Evolutionary conservation across 2,797 vertebrate species (phyloP), one percentile per base, ranked within the genome.

Genomic region (Amphiprion clarkii): DNA sequence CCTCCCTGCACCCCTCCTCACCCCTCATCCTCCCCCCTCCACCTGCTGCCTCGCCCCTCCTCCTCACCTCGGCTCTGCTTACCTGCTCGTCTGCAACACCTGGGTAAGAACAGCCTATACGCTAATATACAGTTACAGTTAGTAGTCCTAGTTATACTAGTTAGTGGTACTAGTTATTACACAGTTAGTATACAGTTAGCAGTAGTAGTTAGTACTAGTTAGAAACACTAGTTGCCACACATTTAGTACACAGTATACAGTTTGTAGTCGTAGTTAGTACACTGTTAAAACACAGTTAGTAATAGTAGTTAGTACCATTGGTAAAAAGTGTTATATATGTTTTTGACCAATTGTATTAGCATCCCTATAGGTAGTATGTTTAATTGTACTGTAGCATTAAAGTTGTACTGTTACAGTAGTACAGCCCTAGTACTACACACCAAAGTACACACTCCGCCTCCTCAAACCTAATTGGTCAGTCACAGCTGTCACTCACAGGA

Each of bases 11-110:
- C 87, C 42, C 89, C 87, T 14, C 6, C 17, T 56, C 56, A 17
- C 2, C 23, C 52, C 11, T 54, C 60, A 52, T 57, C 68, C 12
- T 62, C 55, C 44, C 33, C 53, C 27, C 53, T 39, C 25, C 2
- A 49, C 13, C 9, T 74, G 21, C 69, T 58, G 1, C 53, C 21
- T 2, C 27, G 27, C 27, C 17, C 75, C 78, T 82, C 86, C 3
- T 79, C 85, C 29, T 85, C 90, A 0, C 55, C 81, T 78, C 83
- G 81, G 46, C 67, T 82, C 79, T 81, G 84, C 86, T 88, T 95
- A 79, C 94, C 93, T 84, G 90, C 93, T 74, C 90, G 88, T 23
- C 91, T 95, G 0, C 65, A 94, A 82, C 94, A 95, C 75, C 91
- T 95, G 86, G 94, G 94, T 95, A 88, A 95, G 93, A 82, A 42